Percentiles rank a stretch among this genome's conserved stretches.
phyloP scores from a whole-genome alignment of 2,113 vertebrate species.

The Regulus satrapa region DNA sequence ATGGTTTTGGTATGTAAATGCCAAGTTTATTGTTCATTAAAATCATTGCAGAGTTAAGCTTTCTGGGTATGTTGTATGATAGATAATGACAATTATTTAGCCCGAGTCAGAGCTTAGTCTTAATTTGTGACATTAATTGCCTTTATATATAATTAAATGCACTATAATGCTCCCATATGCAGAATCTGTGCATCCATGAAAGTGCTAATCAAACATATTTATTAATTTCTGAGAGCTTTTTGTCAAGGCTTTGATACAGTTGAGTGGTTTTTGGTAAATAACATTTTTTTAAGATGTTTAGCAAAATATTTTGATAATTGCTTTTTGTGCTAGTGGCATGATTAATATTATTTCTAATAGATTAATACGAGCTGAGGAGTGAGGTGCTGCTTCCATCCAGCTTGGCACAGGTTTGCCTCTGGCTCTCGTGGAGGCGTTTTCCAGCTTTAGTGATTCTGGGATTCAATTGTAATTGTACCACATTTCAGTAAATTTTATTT shows the following conservation, averaged over 20 bases:
- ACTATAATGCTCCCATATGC: slow-evolving; percentile 21
- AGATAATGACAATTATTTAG: slow-evolving; percentile 59
- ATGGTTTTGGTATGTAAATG: slow-evolving; percentile 34
- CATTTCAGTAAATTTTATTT: neutral
- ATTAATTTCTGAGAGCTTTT: slow-evolving; percentile 37
- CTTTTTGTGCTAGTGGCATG: neutral
- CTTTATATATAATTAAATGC: slow-evolving; percentile 54
- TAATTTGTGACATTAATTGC: slow-evolving; percentile 62
- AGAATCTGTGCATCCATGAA: slow-evolving; percentile 22
- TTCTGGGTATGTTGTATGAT: slow-evolving; percentile 39
- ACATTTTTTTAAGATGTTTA: neutral
- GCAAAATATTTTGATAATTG: slow-evolving; percentile 37
- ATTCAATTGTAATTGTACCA: neutral
- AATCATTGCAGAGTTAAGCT: slow-evolving; percentile 23
- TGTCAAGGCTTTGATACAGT: slow-evolving; percentile 12
- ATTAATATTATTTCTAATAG: slow-evolving; percentile 2
- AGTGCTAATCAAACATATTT: slow-evolving; percentile 54
- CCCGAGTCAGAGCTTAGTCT: slow-evolving; percentile 41
- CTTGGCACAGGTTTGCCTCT: neutral
- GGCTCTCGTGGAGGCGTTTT: fast-evolving
- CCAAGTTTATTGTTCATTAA: slow-evolving; percentile 56
- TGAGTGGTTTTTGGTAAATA: slow-evolving; percentile 14
- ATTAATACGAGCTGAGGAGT: neutral
- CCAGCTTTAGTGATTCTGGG: neutral
- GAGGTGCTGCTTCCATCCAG: neutral